These are phyloP conservation scores for Drymodes brunneopygia DNA, from an alignment of 2,113 vertebrate genomes.

Conservation along the genomic window DNA sequence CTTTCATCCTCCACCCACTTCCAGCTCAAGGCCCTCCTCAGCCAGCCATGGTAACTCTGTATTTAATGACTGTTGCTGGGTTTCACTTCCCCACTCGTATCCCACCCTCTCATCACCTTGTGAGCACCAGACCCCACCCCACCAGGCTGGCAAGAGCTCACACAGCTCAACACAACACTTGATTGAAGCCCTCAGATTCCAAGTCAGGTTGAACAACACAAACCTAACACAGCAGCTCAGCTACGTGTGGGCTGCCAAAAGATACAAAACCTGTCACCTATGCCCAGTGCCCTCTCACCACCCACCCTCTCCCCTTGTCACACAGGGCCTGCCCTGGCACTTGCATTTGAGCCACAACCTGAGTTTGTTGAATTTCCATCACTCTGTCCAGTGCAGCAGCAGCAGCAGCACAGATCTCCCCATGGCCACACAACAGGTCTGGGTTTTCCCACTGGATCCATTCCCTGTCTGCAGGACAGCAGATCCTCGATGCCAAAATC, in stretches of 20 bases:
- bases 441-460: background rate
- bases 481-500: fast-evolving
- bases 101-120: background rate
- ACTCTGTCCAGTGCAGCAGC: background rate
- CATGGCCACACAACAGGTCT: no score
- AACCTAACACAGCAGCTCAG: background rate
- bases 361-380: background rate
- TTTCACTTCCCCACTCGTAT: background rate
- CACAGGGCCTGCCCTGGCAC: background rate
- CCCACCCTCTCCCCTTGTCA: background rate
- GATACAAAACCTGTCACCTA: background rate
- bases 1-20: background rate
- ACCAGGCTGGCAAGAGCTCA: background rate
- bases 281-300: background rate
- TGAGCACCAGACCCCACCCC: fast-evolving
- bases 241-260: background rate
- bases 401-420: background rate
- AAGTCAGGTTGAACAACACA: no score
- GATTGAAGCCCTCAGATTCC: fast-evolving
- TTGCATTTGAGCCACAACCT: background rate
- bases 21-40: background rate
- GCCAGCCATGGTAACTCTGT: background rate
- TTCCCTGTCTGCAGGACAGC: background rate
- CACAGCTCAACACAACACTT: background rate
- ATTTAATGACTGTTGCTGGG: background rate